Evolutionary conservation across 1,140 invertebrate species (phyloP).

Genomic region (Brachionus paranguensis): DNA sequence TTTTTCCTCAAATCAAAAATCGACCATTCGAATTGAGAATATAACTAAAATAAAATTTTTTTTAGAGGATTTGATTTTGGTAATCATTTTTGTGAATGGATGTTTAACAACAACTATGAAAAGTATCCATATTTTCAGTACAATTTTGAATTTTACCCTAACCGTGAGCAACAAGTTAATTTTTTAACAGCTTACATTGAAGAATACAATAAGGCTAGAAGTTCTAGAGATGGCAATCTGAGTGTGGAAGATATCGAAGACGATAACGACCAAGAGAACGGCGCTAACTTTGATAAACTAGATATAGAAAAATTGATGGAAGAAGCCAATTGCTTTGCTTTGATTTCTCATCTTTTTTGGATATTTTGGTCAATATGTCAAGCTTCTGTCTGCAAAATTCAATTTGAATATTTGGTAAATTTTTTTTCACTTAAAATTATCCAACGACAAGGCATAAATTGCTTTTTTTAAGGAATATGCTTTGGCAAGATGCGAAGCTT

Average conservation of each 20-base stretch:
- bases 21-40: background rate
- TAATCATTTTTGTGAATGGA: conserved; percentile 93
- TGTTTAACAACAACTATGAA: conserved; percentile 75
- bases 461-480: conserved; percentile 21
- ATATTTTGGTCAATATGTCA: conserved; percentile 19
- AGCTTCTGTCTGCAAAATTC: background rate
- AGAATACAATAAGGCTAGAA: background rate
- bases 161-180: conserved; percentile 70
- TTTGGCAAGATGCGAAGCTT: conserved; percentile 23
- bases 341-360: conserved; percentile 36
- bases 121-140: conserved; percentile 73
- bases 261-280: background rate
- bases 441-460: background rate
- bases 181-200: background rate
- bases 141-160: conserved; percentile 65
- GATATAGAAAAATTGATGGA: background rate
- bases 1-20: background rate
- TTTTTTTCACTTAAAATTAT: background rate
- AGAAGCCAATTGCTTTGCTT: conserved; percentile 37
- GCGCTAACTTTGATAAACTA: background rate
- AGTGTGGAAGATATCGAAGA: conserved; percentile 7
- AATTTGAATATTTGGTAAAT: conserved; percentile 35
- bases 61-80: conserved; percentile 81
- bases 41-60: background rate
- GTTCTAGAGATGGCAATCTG: background rate